Base-by-base conservation (phyloP, 2,888 invertebrate species). In the Polyommatus iphigenia region DNA sequence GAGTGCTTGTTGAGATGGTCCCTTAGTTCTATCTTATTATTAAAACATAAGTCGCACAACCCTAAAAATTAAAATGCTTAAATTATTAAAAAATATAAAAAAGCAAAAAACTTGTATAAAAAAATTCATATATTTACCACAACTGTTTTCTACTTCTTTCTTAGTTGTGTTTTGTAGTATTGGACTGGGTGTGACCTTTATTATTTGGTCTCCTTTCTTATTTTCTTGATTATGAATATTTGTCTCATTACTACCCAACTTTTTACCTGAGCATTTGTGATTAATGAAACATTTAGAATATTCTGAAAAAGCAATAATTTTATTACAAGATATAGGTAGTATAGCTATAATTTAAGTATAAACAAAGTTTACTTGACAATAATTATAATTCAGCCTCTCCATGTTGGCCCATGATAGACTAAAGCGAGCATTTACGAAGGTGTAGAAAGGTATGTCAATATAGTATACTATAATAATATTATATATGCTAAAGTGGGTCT, bases 1-100 rank as follows among this genome's bases (percentile, higher is more conserved):
- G 78, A 87, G 81, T 91, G 91, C 29, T 83, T 82, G 15, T 82
- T 80, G 71, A 91, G 81, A 81, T 89, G 88, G 57, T 83, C 71
- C 13, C 79, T 84, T 71, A 85, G 77, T 24, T 81, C 78, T 20
- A 79, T 77, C 13, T 54, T 54, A 76, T 79, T 78, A 0, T 59
- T 2, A 36, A 79, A 80, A 41, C 80, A 79, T 18, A 81, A 81
- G 46, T 83, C 80, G 80, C 88, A 88, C 77, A 88, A 78, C 36
- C 88, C 88, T 88, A 24, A 24, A 24, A 59, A 59, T n/a, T n/a
- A n/a, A n/a, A n/a, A n/a, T n/a, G n/a, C n/a, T n/a, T n/a, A n/a
- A n/a, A n/a, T n/a, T n/a, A n/a, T n/a, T n/a, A n/a, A n/a, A n/a
- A n/a, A n/a, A n/a, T n/a, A n/a, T n/a, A n/a, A n/a, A n/a, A n/a